A percentile compares a stretch with the other conserved stretches of the same genome.
Evolutionary conservation across 2,113 vertebrate species (phyloP).

Genomic region (Promerops cafer): DNA sequence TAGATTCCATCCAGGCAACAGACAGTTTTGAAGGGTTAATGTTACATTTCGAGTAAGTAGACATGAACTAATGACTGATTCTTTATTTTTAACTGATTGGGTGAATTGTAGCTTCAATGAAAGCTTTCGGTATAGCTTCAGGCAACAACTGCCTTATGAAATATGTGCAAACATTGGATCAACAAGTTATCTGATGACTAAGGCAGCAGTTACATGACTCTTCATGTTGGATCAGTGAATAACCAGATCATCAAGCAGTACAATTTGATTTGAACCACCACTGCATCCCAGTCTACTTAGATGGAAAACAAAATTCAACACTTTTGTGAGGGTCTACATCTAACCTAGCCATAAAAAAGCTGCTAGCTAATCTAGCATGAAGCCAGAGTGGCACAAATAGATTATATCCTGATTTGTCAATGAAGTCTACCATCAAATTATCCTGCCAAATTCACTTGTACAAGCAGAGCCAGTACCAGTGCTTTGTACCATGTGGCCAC

Average conservation of each 20-base stretch:
- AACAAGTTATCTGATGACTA: neutral
- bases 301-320: neutral
- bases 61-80: neutral
- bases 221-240: neutral
- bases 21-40: neutral
- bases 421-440: neutral
- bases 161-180: neutral
- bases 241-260: neutral
- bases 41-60: neutral
- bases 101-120: neutral
- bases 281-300: neutral
- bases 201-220: neutral
- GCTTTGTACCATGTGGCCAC: neutral
- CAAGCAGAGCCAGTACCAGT: neutral
- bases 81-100: neutral
- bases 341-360: neutral
- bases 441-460: neutral
- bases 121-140: neutral
- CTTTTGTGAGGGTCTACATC: neutral
- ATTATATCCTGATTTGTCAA: neutral
- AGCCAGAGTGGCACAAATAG: neutral
- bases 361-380: neutral
- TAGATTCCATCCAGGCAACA: neutral
- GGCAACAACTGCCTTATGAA: neutral
- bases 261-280: neutral